These are phyloP conservation scores for Petrophora chlorosata DNA, from an alignment of 2,888 invertebrate genomes.

Conservation along the genomic window DNA sequence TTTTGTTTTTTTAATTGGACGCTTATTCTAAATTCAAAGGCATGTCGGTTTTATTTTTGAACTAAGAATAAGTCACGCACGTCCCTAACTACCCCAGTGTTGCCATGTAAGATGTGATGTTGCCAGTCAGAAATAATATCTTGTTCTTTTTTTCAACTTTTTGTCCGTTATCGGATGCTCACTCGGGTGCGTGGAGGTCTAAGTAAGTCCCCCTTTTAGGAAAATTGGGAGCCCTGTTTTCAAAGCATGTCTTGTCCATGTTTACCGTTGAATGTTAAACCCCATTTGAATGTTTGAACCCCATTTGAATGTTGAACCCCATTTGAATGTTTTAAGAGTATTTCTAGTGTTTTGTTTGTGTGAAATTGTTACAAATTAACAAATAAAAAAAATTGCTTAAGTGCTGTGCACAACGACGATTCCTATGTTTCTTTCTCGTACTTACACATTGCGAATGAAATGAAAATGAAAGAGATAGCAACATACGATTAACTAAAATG, in stretches of 20 bases:
- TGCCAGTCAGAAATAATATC: constrained; percentile 69
- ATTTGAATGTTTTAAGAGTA: no score
- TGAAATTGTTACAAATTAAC: constrained; percentile 25
- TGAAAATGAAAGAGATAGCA: no score
- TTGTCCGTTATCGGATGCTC: constrained; percentile 81
- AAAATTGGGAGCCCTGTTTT: constrained; percentile 4
- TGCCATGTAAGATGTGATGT: constrained; percentile 36
- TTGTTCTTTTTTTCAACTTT: constrained; percentile 71
- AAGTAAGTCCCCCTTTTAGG: constrained; percentile 67
- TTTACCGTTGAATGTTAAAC: constrained; percentile 9
- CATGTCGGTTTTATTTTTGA: constrained; percentile 33
- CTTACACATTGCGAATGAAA: no score
- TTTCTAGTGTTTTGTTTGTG: constrained; percentile 15
- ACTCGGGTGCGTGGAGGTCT: constrained; percentile 80
- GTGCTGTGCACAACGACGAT: no score
- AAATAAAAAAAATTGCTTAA: not conserved
- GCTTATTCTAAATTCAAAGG: constrained; percentile 32
- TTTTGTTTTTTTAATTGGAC: constrained; percentile 27
- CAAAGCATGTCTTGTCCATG: constrained; percentile 21
- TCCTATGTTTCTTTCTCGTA: no score
- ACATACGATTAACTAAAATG: no score
- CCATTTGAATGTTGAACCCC: no score
- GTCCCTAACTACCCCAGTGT: constrained; percentile 24
- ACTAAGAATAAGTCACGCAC: constrained; percentile 33
- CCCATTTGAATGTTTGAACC: constrained; percentile 9